Base-by-base conservation (phyloP, 1,140 invertebrate species). In the Drosophila parabipectinata region DNA sequence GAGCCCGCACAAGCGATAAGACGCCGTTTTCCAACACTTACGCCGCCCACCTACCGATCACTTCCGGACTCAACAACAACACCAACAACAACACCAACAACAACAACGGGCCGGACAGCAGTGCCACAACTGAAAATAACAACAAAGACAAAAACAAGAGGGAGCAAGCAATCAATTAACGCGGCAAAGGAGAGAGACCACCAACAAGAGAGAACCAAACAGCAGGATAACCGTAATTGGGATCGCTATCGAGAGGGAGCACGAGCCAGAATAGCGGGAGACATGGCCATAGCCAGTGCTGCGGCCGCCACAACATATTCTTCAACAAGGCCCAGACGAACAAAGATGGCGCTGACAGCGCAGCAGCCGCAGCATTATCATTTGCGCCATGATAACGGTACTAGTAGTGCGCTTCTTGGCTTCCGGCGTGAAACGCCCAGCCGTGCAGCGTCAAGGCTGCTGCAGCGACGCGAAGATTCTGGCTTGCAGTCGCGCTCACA, bases 381-480 rank as follows among this genome's bases (percentile, higher is more conserved):
- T 9, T 41, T 52, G 9, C 24, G 55, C 21, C 30, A 53, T 12
- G 26, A 24, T 48, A 37, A 30, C 39, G 24, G 12, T 14, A 50
- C 24, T 7, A 26, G 39, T 30, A 50, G 18, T 30, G 24, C 26
- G 53, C 45, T 71, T 52, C 45, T 73, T 10, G 62, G 58, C n/a
- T 67, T 44, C 39, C 58, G 34, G 7, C 34, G 63, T 15, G 63
- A 67, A 32, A 44, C 45, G 10, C 15, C 18, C 4, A 66, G 9
- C 26, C 24, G 62, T 7, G 24, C 24, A 21, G 45, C 45, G 1
- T 21, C 45, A 5, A 14, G 45, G 18, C 26, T 63, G 45, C 34
- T 51, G 58, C 58, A 51, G 34, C 63, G 63, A 44, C 58, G 34
- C 45, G 59, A 67, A 15, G 59, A 62, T 12, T 50, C 48, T 28